phyloP scores from a whole-genome alignment of 2,113 vertebrate genomes.

The Pygoscelis antarcticus region DNA sequence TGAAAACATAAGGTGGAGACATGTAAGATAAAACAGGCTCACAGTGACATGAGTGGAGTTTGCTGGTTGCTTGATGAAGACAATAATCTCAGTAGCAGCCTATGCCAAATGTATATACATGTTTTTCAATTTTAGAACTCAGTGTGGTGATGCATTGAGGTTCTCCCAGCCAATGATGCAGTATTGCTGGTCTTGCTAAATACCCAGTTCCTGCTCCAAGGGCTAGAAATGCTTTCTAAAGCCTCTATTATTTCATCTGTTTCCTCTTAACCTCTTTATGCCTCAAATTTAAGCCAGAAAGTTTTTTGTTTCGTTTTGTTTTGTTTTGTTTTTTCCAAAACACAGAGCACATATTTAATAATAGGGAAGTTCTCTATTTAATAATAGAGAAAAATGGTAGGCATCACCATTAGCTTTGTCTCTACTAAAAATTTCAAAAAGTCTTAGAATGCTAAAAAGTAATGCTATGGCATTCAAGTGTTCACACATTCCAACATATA shows the following conservation, averaged over 20 bases:
- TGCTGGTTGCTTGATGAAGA: background rate
- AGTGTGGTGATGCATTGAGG: background rate
- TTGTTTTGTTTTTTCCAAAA: background rate
- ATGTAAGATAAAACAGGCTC: background rate
- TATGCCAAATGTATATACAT: background rate
- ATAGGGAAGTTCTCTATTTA: background rate
- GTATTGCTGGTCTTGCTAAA: background rate
- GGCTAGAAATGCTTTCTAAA: background rate
- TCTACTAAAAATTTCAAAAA: background rate
- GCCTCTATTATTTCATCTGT: background rate
- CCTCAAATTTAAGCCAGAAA: background rate
- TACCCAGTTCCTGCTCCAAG: background rate
- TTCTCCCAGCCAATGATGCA: background rate
- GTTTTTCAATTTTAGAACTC: background rate
- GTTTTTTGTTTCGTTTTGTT: background rate
- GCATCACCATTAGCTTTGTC: background rate
- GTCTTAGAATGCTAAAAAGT: background rate
- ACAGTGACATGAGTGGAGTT: background rate
- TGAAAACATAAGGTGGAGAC: background rate
- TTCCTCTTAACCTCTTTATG: background rate
- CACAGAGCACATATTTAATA: background rate
- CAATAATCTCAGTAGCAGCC: background rate
- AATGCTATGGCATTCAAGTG: background rate
- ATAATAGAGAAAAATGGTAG: background rate
- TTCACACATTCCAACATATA: background rate